Evolutionary conservation across 2,113 vertebrate species (phyloP).

Genomic region (Lepus europaeus): DNA sequence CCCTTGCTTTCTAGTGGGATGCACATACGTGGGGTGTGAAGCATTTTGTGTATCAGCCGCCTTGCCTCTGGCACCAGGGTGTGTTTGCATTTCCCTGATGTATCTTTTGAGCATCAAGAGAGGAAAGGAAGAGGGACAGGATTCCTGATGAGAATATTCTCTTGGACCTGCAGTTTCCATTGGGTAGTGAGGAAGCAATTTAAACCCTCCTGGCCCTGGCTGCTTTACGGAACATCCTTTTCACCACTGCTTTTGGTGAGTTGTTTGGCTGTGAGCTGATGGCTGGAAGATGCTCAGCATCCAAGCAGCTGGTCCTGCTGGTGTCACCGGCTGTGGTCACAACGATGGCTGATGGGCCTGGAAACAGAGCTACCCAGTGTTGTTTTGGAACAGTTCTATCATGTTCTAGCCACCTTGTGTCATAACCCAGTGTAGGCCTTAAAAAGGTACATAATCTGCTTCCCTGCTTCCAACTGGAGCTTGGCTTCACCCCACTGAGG

Average conservation of each 20-base stretch:
- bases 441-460: neutral
- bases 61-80: neutral
- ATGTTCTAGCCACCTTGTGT: neutral
- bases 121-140: neutral
- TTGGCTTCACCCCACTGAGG: neutral
- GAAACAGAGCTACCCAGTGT: neutral
- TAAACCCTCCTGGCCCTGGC: no score
- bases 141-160: neutral
- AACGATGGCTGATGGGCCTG: neutral
- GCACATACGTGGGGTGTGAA: neutral
- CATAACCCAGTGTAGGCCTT: neutral
- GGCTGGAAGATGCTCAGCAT: neutral
- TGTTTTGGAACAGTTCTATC: neutral
- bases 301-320: neutral
- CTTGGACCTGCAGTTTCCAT: accelerated
- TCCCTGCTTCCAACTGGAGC: neutral
- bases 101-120: neutral
- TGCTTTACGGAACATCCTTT: neutral
- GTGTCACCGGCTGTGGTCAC: neutral
- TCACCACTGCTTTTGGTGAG: neutral
- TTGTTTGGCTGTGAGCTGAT: neutral
- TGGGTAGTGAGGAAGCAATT: accelerated
- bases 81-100: neutral
- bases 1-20: neutral
- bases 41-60: neutral